phyloP scores from a whole-genome alignment of 1,140 invertebrate species.

The Goniozus legneri region DNA sequence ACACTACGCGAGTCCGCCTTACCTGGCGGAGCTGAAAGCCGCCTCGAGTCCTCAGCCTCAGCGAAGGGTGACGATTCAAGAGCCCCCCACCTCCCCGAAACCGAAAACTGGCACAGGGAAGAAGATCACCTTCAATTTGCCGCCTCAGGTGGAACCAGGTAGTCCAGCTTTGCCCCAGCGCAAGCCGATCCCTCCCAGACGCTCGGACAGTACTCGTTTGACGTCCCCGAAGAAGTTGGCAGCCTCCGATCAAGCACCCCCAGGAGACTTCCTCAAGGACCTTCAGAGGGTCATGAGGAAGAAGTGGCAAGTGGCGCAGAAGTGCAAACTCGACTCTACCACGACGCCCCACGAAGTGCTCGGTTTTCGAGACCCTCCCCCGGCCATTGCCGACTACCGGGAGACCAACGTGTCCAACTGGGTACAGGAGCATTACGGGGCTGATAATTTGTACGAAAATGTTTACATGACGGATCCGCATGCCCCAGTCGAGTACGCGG shows the following conservation, averaged over 20 bases:
- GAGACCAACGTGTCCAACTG: conserved; percentile 84
- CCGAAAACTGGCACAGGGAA: conserved; percentile 46
- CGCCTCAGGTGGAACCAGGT: conserved; percentile 52
- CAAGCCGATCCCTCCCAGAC: conserved; percentile 65
- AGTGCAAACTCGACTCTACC: conserved; percentile 79
- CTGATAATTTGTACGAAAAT: conserved; percentile 62
- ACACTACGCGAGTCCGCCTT: conserved; percentile 46
- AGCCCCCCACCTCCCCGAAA: conserved; percentile 52
- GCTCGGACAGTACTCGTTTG: conserved; percentile 67
- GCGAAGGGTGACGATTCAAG: conserved; percentile 54
- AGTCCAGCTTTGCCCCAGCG: conserved; percentile 48
- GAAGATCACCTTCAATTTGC: conserved; percentile 57
- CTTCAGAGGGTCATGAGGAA: conserved; percentile 88
- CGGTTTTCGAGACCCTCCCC: conserved; percentile 77
- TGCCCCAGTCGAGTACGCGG: conserved; percentile 49
- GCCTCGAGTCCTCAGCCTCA: conserved; percentile 51
- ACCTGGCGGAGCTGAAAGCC: conserved; percentile 48
- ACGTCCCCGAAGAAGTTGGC: conserved; percentile 73
- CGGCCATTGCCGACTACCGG: conserved; percentile 65
- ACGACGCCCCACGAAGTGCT: conserved; percentile 87
- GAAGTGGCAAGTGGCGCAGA: conserved; percentile 91
- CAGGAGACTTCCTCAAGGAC: conserved; percentile 80
- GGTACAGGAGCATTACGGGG: conserved; percentile 85
- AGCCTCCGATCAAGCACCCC: conserved; percentile 70
- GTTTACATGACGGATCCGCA: conserved; percentile 53